These are phyloP conservation scores for Tauraco hartlaubi DNA, from an alignment of 2,797 vertebrate species.

Conservation along the genomic window DNA sequence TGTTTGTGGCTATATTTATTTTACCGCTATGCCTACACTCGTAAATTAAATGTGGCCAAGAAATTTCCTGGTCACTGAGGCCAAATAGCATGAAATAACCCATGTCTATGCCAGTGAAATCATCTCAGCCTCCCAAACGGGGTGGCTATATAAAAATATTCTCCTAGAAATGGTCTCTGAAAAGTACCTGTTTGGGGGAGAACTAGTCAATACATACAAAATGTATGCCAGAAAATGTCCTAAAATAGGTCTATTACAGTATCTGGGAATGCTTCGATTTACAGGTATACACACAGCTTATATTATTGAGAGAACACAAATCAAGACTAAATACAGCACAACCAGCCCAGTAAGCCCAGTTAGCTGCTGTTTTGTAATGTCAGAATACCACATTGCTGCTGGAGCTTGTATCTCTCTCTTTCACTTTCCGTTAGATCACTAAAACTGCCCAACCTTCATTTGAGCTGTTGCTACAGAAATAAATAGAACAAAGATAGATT, in stretches of 20 bases:
- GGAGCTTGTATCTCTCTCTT: not conserved
- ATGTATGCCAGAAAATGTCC: not conserved
- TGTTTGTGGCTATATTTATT: not conserved
- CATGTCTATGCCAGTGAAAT: not conserved
- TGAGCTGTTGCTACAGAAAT: constrained; percentile 10
- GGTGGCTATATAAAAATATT: not conserved
- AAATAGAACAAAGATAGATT: constrained; percentile 21
- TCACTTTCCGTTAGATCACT: constrained; percentile 1
- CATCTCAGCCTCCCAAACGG: not conserved
- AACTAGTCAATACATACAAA: not conserved
- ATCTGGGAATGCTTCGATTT: not conserved
- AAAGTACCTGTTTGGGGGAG: not conserved
- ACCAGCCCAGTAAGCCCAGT: not conserved
- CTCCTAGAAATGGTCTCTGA: not conserved
- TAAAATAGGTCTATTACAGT: not conserved
- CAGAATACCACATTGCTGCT: not conserved
- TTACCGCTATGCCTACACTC: not conserved
- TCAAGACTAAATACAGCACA: not conserved
- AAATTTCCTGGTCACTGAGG: not conserved
- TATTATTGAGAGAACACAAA: not conserved
- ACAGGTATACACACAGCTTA: not conserved
- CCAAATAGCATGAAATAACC: not conserved
- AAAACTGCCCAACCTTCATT: constrained; percentile 5
- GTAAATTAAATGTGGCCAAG: not conserved
- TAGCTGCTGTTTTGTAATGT: not conserved